phyloP scores from a whole-genome alignment of 2,113 vertebrate genomes.

The Oryzias javanicus region DNA sequence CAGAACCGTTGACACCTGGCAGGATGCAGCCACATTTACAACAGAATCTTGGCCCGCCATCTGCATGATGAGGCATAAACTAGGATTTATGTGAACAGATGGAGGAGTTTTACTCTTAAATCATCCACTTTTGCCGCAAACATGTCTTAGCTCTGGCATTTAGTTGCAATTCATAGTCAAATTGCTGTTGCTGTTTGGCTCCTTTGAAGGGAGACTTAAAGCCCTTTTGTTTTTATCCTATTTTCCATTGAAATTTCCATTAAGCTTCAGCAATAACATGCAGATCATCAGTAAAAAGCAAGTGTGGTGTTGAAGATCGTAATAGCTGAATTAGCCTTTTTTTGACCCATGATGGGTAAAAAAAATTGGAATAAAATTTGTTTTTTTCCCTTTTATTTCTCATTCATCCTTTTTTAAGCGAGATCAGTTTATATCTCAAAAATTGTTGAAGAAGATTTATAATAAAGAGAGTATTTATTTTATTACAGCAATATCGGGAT shows the following conservation, averaged over 20 bases:
- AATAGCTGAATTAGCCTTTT: too few relatives aligned
- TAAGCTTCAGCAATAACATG: neutral
- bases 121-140: conserved; percentile 29
- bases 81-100: conserved; percentile 51
- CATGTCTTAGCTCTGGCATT: conserved; percentile 1
- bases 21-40: conserved; percentile 41
- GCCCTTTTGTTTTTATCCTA: neutral
- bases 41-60: conserved; percentile 44
- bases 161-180: conserved; percentile 1
- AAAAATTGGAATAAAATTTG: too few relatives aligned
- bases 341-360: too few relatives aligned
- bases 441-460: too few relatives aligned
- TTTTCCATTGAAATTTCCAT: conserved; percentile 7
- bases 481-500: too few relatives aligned
- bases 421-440: too few relatives aligned
- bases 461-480: too few relatives aligned
- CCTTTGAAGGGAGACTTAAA: neutral
- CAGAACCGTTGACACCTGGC: conserved; percentile 46
- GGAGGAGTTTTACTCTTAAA: conserved; percentile 44
- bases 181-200: conserved; percentile 1
- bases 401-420: too few relatives aligned
- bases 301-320: too few relatives aligned
- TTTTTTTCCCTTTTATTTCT: too few relatives aligned
- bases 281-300: too few relatives aligned
- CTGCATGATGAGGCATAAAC: conserved; percentile 49